phyloP scores from a whole-genome alignment of 2,888 invertebrate species.

The Malacosoma neustria region DNA sequence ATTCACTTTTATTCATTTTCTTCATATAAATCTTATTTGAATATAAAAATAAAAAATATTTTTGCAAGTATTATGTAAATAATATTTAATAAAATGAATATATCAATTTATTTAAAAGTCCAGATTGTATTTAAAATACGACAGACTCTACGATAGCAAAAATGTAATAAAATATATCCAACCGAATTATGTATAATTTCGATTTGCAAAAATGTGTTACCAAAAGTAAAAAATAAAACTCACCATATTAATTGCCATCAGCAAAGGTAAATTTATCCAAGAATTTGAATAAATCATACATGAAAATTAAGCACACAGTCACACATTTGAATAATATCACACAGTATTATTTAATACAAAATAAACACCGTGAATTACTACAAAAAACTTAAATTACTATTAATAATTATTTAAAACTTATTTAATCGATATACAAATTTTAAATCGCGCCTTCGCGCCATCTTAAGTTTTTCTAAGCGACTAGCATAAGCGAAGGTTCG shows the following conservation, averaged over 20 bases:
- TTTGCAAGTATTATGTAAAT: no score
- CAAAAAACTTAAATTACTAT: neutral
- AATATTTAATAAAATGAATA: no score
- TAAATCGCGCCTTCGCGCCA: constrained; percentile 9
- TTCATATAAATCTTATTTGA: no score
- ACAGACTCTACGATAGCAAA: no score
- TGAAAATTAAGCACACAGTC: constrained; percentile 64
- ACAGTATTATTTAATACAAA: constrained; percentile 30
- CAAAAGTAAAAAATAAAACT: constrained; percentile 28
- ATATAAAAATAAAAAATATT: no score
- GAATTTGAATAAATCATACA: constrained; percentile 73
- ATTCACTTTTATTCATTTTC: no score
- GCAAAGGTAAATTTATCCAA: constrained; percentile 68
- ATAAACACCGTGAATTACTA: constrained; percentile 10
- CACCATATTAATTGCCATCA: constrained; percentile 69
- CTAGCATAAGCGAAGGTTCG: constrained; percentile 32
- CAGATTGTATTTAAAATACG: no score
- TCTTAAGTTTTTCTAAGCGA: constrained; percentile 31
- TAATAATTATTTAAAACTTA: neutral
- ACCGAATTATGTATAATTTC: no score
- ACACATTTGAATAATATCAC: constrained; percentile 45
- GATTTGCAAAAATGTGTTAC: no score
- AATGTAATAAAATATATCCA: no score
- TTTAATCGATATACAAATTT: neutral
- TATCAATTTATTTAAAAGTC: no score